These are phyloP conservation scores for Ramazzottius varieornatus DNA, from an alignment of 2,888 invertebrate genomes.

Conservation along the genomic window DNA sequence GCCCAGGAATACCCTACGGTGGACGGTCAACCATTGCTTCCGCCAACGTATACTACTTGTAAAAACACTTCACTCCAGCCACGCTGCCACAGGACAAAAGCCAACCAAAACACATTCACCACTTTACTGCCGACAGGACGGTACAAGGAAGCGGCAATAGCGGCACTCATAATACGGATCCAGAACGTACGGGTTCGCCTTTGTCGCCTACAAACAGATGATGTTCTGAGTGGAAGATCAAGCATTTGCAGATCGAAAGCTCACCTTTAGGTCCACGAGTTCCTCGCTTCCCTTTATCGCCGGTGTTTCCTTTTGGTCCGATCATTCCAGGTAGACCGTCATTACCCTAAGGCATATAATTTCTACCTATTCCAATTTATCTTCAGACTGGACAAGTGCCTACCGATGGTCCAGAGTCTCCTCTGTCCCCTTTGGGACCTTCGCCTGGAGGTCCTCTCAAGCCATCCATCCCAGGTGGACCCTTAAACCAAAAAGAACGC, in stretches of 20 bases:
- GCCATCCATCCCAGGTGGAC: slow-evolving; percentile 3
- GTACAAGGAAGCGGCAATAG: no score
- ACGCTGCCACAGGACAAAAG: no score
- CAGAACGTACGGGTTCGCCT: background rate
- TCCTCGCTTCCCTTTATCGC: slow-evolving; percentile 62
- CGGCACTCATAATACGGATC: no score
- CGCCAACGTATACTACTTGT: background rate
- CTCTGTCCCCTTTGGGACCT: background rate
- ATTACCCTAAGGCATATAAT: slow-evolving; percentile 7
- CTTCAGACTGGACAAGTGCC: background rate
- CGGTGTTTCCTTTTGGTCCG: slow-evolving; percentile 69
- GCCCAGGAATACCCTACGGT: slow-evolving; percentile 55
- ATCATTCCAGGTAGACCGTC: slow-evolving; percentile 66
- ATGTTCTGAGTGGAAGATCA: no score
- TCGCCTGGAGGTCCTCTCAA: background rate
- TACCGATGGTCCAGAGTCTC: background rate
- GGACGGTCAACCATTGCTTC: background rate
- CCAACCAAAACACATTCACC: no score
- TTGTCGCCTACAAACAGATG: background rate
- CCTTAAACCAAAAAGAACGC: no score
- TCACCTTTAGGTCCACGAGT: background rate
- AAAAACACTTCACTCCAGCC: no score
- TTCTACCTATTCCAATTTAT: background rate
- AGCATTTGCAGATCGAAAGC: no score
- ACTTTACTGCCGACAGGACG: no score